Conservation (phyloP, 2,797 vertebrate genomes). For the Echiichthys vipera region DNA sequence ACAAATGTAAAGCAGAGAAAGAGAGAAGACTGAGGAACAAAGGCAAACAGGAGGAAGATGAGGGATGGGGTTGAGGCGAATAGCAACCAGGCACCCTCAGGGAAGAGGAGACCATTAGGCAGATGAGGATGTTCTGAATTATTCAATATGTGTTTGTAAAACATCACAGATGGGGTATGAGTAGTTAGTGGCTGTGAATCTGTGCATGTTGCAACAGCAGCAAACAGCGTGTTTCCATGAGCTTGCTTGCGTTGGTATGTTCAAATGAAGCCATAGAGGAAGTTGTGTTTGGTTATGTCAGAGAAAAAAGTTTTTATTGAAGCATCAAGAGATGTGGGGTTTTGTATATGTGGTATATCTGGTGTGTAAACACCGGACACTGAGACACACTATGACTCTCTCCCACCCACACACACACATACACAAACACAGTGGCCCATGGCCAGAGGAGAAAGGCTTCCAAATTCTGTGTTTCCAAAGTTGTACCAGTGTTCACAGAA, state of each 20-base stretch:
- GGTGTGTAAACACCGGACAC: constrained; percentile 33
- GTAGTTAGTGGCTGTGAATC: constrained; percentile 52
- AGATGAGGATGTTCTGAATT: constrained; percentile 73
- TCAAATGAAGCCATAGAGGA: constrained; percentile 14
- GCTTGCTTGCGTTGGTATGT: constrained; percentile 13
- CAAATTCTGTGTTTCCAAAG: constrained; percentile 11
- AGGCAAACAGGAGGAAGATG: constrained; percentile 38
- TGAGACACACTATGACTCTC: background rate
- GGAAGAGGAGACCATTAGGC: constrained; percentile 62
- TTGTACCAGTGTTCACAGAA: constrained; percentile 31
- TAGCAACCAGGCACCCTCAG: constrained; percentile 49
- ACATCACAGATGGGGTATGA: constrained; percentile 71
- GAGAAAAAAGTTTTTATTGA: constrained; percentile 13
- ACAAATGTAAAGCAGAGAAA: constrained; percentile 11
- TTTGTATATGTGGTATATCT: constrained; percentile 4
- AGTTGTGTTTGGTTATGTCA: background rate
- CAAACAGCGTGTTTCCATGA: constrained; percentile 32
- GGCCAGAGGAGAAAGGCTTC: constrained; percentile 7
- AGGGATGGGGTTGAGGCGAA: constrained; percentile 52
- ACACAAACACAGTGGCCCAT: background rate
- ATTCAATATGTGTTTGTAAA: constrained; percentile 75
- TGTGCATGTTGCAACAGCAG: constrained; percentile 39
- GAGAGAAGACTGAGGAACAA: constrained; percentile 8
- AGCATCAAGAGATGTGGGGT: background rate
- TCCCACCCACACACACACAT: background rate